phyloP scores from a whole-genome alignment of 2,888 invertebrate genomes.

The Xiphydria camelus region DNA sequence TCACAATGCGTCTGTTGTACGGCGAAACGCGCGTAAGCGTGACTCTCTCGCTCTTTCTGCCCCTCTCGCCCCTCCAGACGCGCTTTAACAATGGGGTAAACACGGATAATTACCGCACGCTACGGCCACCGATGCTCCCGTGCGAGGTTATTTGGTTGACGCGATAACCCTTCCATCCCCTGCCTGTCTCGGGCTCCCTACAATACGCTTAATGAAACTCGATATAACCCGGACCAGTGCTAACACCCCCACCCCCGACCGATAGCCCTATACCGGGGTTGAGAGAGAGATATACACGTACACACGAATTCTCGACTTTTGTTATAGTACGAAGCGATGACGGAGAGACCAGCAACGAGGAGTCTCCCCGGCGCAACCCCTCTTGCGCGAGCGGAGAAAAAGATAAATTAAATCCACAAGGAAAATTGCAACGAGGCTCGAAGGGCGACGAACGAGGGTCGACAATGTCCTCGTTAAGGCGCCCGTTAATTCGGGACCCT shows the following conservation, averaged over 20 bases:
- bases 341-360: no score
- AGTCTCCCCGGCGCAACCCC: no score
- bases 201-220: conserved; percentile 47
- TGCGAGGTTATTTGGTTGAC: conserved; percentile 34
- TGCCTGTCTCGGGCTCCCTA: conserved; percentile 22
- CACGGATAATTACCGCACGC: conserved; percentile 40
- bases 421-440: conserved; percentile 26
- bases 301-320: no score
- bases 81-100: conserved; percentile 36
- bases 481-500: conserved; percentile 34
- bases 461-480: conserved; percentile 48
- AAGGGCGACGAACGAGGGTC: conserved; percentile 16
- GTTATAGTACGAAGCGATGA: no score
- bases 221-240: conserved; percentile 33
- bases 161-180: conserved; percentile 24
- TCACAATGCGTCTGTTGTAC: no score
- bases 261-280: no score
- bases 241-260: background rate
- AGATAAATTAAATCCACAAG: conserved; percentile 41
- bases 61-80: background rate
- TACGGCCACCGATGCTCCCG: conserved; percentile 21
- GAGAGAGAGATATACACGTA: no score
- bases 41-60: no score
- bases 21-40: no score
- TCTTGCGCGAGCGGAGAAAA: conserved; percentile 20